Evolutionary conservation across 2,113 vertebrate species (phyloP), one percentile per base, ranked within the genome.

Genomic region (Epinephelus cyanopodus): DNA sequence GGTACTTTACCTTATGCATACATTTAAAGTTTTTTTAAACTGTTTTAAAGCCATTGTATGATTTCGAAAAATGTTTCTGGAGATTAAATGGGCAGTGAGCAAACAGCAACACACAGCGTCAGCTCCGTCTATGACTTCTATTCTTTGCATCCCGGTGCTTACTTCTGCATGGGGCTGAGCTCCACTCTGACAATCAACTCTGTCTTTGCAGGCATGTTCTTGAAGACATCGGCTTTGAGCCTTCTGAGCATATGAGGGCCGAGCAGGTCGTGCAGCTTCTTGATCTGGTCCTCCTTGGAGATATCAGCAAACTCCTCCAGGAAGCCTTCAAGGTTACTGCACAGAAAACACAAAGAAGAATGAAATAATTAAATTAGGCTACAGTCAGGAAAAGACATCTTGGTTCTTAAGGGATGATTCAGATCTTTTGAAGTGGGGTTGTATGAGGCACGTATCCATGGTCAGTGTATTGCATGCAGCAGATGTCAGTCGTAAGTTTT

Each of bases 141-240:
- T 7, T 37, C 50, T 23, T 25, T 10, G 3, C 11, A 11, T 58
- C n/a, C 18, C 1, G 1, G 21, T 9, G 74, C 96, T 94, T 90
- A 99, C 98, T 99, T 99, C 93, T 99, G 98, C 98, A 99, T 99
- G 88, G 98, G 97, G 89, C 98, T 99, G 58, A 99, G 96, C 91
- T 99, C 98, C 94, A 99, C 98, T 0, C 98, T 92, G 37, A 99
- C 98, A 0, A 99, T 99, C 82, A 99, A 94, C 94, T 99, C 98
- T 0, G 98, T 99, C 95, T 99, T 99, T 71, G 98, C 95, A 0
- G 98, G 98, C 98, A 99, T 99, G 96, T 99, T 98, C 95, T 99
- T 99, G 91, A 99, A 99, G 19, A 99, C 98, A 0, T 99, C 98
- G 0, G 95, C 98, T 91, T 99, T 99, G 81, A 99, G 96, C 70